Evolutionary conservation across 2,797 vertebrate species (phyloP).

Genomic region (Atherinosoma microstoma): DNA sequence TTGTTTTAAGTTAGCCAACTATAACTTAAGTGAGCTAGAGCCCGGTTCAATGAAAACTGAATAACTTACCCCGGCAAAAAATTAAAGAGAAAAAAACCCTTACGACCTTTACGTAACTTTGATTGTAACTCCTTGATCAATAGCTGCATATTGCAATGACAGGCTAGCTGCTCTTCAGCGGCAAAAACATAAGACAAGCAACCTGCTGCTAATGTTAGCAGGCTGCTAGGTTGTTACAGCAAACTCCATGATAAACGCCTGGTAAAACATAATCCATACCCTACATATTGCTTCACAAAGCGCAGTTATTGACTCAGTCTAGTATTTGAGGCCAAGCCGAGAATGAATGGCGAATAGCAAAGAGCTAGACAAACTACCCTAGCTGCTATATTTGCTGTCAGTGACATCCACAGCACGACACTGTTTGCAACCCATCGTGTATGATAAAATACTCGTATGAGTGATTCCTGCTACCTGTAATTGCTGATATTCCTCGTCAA

Average conservation of each 20-base stretch:
- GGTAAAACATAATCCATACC: not conserved
- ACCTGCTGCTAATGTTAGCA: constrained; percentile 57
- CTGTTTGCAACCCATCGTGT: not conserved
- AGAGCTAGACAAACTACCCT: constrained; percentile 33
- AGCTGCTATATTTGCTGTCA: constrained; percentile 36
- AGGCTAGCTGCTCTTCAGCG: constrained; percentile 42
- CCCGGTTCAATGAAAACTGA: not conserved
- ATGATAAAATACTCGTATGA: not conserved
- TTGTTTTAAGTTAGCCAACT: constrained; percentile 48
- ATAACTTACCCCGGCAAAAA: not conserved
- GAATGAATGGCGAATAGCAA: constrained; percentile 59
- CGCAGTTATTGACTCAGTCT: not conserved
- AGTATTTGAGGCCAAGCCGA: constrained; percentile 22
- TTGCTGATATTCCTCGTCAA: constrained; percentile 92
- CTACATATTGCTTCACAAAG: not conserved
- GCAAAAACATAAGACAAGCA: constrained; percentile 12
- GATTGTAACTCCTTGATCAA: not conserved
- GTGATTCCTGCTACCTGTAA: constrained; percentile 85
- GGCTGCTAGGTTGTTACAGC: not conserved
- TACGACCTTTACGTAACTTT: constrained; percentile 9
- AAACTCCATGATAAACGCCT: not conserved
- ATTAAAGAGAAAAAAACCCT: not conserved
- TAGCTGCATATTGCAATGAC: not conserved
- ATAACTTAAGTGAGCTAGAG: constrained; percentile 39
- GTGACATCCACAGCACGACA: constrained; percentile 26